These are phyloP conservation scores for Phalacrocorax aristotelis DNA, from an alignment of 2,113 vertebrate genomes.

Conservation along the genomic window DNA sequence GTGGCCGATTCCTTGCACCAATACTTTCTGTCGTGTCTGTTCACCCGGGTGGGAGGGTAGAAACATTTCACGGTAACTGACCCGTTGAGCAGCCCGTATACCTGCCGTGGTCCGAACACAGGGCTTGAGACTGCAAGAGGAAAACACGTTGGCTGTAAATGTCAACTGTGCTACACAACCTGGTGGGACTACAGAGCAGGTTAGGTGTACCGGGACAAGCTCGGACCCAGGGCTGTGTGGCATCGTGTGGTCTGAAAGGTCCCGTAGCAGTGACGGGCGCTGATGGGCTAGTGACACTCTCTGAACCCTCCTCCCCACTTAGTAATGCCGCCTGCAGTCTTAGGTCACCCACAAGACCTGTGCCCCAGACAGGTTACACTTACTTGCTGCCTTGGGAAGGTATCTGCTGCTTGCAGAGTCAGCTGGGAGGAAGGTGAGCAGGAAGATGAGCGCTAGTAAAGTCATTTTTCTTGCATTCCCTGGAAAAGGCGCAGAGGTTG, in stretches of 20 bases:
- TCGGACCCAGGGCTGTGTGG: rapidly evolving
- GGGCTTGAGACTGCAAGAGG: conserved; percentile 46
- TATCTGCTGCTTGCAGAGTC: neutral
- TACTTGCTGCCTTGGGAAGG: neutral
- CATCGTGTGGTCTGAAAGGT: rapidly evolving
- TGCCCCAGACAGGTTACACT: neutral
- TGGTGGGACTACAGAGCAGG: rapidly evolving
- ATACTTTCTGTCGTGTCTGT: conserved; percentile 72
- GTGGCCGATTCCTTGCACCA: conserved; percentile 49
- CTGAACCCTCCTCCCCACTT: neutral
- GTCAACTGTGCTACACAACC: neutral
- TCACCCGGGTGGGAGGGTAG: conserved; percentile 61
- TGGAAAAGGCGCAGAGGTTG: neutral
- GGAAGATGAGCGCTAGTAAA: neutral
- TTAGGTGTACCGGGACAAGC: rapidly evolving
- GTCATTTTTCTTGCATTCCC: conserved; percentile 4
- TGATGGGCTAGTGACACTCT: rapidly evolving
- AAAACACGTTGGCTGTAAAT: rapidly evolving
- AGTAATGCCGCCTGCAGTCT: neutral
- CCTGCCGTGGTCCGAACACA: conserved; percentile 71
- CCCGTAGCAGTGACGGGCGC: neutral
- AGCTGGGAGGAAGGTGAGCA: conserved; percentile 46
- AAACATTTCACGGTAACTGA: conserved; percentile 54
- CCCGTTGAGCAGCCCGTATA: neutral
- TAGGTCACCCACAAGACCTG: rapidly evolving